Conservation (phyloP, 2,888 invertebrate species). For the Drosophila algonquin region DNA sequence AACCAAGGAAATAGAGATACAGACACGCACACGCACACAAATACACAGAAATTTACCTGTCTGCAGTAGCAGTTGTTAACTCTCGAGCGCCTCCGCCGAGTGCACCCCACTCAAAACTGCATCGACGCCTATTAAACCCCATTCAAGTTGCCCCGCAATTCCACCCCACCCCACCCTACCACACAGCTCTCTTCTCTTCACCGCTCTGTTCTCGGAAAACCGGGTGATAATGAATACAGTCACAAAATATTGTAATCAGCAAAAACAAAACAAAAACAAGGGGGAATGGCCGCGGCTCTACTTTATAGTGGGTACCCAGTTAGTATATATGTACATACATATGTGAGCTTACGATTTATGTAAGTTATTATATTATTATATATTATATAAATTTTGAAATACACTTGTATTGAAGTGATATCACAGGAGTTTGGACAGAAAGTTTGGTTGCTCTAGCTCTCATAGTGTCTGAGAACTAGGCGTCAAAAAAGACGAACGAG, state of each 20-base stretch:
- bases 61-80: constrained; percentile 46
- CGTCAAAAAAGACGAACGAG: too few species aligned
- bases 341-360: too few species aligned
- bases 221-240: constrained; percentile 41
- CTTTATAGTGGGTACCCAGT: too few species aligned
- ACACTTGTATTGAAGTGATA: too few species aligned
- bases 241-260: constrained; percentile 41
- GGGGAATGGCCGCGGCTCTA: too few species aligned
- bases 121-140: constrained; percentile 29
- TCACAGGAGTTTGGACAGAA: too few species aligned
- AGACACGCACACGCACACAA: neutral
- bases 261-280: constrained; percentile 16
- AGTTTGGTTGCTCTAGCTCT: too few species aligned
- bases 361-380: too few species aligned
- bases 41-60: constrained; percentile 9
- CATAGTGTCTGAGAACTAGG: too few species aligned
- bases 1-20: neutral
- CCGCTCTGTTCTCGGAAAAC: constrained; percentile 9
- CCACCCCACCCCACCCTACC: neutral
- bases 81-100: constrained; percentile 28
- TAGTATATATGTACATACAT: too few species aligned
- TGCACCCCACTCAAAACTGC: constrained; percentile 50
- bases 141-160: constrained; percentile 13
- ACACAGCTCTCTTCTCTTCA: neutral
- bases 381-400: too few species aligned